Evolutionary conservation across 2,888 invertebrate species (phyloP).

Genomic region (Drosophila histrio): DNA sequence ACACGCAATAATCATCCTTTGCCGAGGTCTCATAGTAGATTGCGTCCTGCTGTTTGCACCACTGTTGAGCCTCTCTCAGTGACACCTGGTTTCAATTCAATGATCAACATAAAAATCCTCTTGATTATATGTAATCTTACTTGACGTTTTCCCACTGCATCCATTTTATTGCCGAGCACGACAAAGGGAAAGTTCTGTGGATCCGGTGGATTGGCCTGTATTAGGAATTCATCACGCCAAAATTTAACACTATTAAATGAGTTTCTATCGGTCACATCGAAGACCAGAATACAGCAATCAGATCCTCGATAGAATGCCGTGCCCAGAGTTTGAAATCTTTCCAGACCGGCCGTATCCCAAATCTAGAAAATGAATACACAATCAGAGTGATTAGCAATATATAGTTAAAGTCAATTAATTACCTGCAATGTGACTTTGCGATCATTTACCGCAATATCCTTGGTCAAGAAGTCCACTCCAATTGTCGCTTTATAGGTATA

Average conservation of each 20-base stretch:
- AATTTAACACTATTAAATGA: conserved; percentile 99
- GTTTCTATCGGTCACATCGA: conserved; percentile 98
- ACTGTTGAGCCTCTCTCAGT: conserved; percentile 89
- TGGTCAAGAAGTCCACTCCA: background rate
- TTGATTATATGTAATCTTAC: conserved; percentile 85
- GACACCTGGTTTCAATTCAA: background rate
- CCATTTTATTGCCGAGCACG: conserved; percentile 98
- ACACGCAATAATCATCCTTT: background rate
- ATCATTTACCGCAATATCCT: background rate
- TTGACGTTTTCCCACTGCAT: conserved; percentile 94
- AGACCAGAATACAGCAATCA: conserved; percentile 99
- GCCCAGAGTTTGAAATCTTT: conserved; percentile 98
- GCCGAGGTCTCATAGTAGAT: conserved; percentile 14
- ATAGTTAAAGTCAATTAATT: background rate
- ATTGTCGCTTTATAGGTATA: background rate
- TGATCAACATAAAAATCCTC: background rate
- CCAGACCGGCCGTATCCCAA: conserved; percentile 99
- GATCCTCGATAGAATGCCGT: conserved; percentile 99
- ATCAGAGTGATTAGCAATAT: background rate
- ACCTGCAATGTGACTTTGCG: background rate
- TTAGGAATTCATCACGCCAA: conserved; percentile 99
- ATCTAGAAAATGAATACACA: conserved; percentile 87
- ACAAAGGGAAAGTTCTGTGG: conserved; percentile 99
- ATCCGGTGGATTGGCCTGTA: conserved; percentile 97
- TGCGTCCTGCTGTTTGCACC: background rate